These are phyloP conservation scores for Laticauda colubrina DNA, from an alignment of 2,113 vertebrate species.

Conservation along the genomic window DNA sequence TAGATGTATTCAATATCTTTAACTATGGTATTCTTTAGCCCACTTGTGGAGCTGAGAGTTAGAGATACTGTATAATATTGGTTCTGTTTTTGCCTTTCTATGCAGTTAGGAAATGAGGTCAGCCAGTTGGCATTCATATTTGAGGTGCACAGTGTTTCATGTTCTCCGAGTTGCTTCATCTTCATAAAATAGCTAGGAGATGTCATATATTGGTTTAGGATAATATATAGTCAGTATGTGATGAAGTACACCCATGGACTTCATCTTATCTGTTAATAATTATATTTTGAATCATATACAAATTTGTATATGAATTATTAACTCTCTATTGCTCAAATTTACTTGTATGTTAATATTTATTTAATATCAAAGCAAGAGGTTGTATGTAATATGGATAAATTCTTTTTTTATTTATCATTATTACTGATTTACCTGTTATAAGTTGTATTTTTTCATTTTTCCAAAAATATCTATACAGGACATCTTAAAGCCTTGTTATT, in stretches of 20 bases:
- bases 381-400: not conserved
- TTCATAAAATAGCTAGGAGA: not conserved
- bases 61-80: not conserved
- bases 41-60: not conserved
- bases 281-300: not conserved
- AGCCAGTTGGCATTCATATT: not conserved
- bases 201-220: not conserved
- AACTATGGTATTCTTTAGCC: not conserved
- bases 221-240: not conserved
- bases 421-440: not conserved
- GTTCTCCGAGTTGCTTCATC: not conserved
- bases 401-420: not conserved
- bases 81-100: not conserved
- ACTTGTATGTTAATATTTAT: not conserved
- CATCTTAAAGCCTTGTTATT: not conserved
- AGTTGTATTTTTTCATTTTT: not conserved
- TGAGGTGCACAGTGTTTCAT: not conserved
- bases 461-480: not conserved
- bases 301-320: not conserved
- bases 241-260: not conserved
- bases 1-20: not conserved
- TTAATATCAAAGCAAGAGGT: not conserved
- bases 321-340: not conserved
- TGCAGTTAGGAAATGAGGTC: not conserved
- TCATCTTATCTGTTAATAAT: not conserved